Conservation (phyloP, 1,140 invertebrate genomes). For the Panagrolaimus sp. region DNA sequence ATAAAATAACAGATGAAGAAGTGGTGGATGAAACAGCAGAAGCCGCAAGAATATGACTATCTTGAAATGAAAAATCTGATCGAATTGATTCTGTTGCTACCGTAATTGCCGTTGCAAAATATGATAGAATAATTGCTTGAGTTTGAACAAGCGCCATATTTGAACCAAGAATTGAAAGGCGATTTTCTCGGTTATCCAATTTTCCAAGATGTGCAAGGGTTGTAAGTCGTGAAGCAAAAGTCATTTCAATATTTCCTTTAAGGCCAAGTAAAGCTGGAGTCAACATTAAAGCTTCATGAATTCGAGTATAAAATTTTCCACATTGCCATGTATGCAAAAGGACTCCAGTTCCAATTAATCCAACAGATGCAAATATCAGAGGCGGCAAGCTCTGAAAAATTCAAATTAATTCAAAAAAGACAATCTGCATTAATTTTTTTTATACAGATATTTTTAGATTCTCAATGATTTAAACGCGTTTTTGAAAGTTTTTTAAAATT, state of each 20-base stretch:
- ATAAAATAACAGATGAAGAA: not conserved
- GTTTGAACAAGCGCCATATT: not conserved
- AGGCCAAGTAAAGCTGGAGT: not conserved
- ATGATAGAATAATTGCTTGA: not conserved
- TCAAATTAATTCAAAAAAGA: no score
- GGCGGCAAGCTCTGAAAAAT: not conserved
- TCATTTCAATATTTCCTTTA: conserved; percentile 14
- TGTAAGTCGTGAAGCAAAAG: not conserved
- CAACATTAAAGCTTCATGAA: conserved; percentile 2
- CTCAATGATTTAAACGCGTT: no score
- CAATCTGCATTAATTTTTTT: no score
- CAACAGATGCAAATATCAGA: not conserved
- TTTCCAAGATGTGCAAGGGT: not conserved
- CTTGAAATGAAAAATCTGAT: not conserved
- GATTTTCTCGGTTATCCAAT: not conserved
- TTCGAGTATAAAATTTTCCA: not conserved
- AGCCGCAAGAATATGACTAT: conserved; percentile 1
- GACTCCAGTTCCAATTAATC: not conserved
- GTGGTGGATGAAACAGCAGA: not conserved
- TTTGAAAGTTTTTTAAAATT: no score
- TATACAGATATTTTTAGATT: no score
- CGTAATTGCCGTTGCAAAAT: not conserved
- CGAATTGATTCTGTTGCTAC: not conserved
- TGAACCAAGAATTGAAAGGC: not conserved
- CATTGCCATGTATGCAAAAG: conserved; percentile 2